Conservation (phyloP, 2,113 vertebrate species). For the Mobula hypostoma region DNA sequence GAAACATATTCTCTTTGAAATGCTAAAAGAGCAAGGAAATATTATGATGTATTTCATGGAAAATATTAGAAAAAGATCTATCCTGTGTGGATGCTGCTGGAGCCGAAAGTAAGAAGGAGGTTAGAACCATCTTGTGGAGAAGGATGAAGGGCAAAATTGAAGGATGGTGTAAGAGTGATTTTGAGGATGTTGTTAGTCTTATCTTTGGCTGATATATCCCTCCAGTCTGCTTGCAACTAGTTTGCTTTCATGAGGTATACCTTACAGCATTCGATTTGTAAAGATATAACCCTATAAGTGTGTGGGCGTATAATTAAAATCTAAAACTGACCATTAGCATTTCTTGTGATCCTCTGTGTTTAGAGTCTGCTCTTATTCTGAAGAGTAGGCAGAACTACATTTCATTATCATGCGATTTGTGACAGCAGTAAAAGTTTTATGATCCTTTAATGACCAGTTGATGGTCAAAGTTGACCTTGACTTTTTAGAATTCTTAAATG, state of each 20-base stretch:
- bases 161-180: not conserved
- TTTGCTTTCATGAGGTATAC: not conserved
- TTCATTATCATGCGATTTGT: not conserved
- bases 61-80: not conserved
- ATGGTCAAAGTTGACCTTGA: conserved; percentile 1
- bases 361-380: not conserved
- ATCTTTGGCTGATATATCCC: not conserved
- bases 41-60: not conserved
- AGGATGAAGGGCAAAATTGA: not conserved
- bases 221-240: not conserved
- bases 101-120: not conserved
- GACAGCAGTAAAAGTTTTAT: not conserved
- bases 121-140: not conserved
- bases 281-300: not conserved
- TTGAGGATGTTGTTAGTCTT: not conserved
- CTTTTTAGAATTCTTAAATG: conserved; percentile 9
- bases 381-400: not conserved
- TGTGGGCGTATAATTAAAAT: conserved; percentile 18
- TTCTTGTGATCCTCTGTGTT: not conserved
- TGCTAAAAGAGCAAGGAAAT: not conserved
- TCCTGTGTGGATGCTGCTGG: not conserved
- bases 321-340: not conserved
- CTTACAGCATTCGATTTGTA: not conserved
- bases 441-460: not conserved
- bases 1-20: not conserved